Evolutionary conservation across 2,888 invertebrate genomes (phyloP).

Genomic region (Agrilus cyanescens): DNA sequence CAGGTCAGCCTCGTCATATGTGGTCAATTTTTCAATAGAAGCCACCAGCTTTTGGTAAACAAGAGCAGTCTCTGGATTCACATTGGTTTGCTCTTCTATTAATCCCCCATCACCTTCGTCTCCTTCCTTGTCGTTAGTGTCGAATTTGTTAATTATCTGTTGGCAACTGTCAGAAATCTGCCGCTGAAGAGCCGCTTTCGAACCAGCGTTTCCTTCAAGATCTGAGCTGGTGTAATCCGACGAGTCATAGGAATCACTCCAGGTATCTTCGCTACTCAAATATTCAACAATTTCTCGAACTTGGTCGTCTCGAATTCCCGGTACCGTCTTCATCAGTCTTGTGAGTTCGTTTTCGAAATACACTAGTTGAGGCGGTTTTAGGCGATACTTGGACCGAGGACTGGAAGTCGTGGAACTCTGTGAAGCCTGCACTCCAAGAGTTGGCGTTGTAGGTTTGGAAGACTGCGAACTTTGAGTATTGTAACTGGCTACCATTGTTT

Average conservation of each 20-base stretch:
- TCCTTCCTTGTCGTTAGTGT: slow-evolving; percentile 46
- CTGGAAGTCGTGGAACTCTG: slow-evolving; percentile 40
- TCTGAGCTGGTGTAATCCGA: slow-evolving; percentile 87
- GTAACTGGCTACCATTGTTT: slow-evolving; percentile 69
- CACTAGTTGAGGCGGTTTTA: slow-evolving; percentile 73
- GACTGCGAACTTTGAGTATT: slow-evolving; percentile 33
- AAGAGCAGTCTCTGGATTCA: slow-evolving; percentile 66
- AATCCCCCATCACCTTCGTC: slow-evolving; percentile 41
- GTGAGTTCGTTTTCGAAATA: slow-evolving; percentile 86
- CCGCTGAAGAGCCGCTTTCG: slow-evolving; percentile 61
- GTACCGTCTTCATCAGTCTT: slow-evolving; percentile 84
- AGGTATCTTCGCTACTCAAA: slow-evolving; percentile 82
- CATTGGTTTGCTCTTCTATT: slow-evolving; percentile 37
- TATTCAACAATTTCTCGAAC: slow-evolving; percentile 88
- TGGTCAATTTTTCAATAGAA: slow-evolving; percentile 67
- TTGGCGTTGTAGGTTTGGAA: slow-evolving; percentile 42
- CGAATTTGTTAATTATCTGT: slow-evolving; percentile 79
- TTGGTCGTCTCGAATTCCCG: slow-evolving; percentile 81
- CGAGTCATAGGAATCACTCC: slow-evolving; percentile 89
- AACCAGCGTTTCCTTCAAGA: slow-evolving; percentile 54
- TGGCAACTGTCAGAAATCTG: slow-evolving; percentile 82
- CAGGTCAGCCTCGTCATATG: slow-evolving; percentile 35
- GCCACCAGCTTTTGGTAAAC: slow-evolving; percentile 81
- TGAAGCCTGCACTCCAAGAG: slow-evolving; percentile 23
- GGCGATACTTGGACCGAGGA: slow-evolving; percentile 48